Conservation (phyloP, 2,113 vertebrate species). For the Lichenostomus cassidix region DNA sequence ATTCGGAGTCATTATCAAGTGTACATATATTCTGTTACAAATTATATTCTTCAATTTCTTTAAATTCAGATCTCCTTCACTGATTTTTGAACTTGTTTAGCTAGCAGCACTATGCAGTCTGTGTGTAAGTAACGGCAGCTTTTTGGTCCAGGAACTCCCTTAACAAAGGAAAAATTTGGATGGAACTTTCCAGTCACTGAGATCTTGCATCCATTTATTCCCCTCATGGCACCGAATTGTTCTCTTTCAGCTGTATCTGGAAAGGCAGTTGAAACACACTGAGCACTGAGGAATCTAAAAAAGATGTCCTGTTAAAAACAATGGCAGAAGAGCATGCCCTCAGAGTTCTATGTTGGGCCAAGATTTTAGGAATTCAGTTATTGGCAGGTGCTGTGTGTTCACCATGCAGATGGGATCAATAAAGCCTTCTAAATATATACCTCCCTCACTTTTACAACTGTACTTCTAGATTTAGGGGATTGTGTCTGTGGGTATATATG, state of each 20-base stretch:
- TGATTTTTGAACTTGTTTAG: not conserved
- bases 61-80: not conserved
- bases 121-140: not conserved
- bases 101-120: not conserved
- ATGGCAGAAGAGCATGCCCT: not conserved
- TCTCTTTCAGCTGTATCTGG: not conserved
- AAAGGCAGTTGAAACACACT: not conserved
- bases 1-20: not conserved
- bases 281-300: not conserved
- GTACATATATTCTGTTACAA: not conserved
- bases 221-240: not conserved
- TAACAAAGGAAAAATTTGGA: not conserved
- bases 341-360: not conserved
- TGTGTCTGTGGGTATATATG: not conserved
- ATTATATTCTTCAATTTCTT: not conserved
- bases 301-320: not conserved
- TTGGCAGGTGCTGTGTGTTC: not conserved
- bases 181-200: not conserved
- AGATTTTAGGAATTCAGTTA: constrained; percentile 7
- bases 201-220: not conserved
- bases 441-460: not conserved
- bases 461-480: not conserved
- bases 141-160: not conserved
- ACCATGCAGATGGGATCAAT: not conserved
- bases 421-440: not conserved